Evolutionary conservation across 1,140 invertebrate genomes (phyloP).

Genomic region (Panagrolaimus sp.): DNA sequence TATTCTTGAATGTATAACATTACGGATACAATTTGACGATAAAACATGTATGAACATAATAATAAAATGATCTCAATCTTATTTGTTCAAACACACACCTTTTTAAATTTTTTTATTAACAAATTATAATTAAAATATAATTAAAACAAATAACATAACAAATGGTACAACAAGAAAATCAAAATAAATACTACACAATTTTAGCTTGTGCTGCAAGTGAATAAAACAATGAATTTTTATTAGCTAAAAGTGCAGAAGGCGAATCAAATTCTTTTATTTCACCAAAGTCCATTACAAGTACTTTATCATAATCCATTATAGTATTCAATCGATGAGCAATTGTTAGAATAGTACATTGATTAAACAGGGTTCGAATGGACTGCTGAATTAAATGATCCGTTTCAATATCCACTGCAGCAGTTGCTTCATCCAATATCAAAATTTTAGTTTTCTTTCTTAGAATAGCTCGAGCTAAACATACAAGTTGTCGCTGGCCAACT

Average conservation of each 20-base stretch:
- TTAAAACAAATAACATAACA: too few relatives aligned
- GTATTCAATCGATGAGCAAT: slow-evolving; percentile 74
- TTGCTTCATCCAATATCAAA: slow-evolving; percentile 60
- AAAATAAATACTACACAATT: not conserved
- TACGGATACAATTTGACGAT: too few relatives aligned
- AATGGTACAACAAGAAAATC: slow-evolving; percentile 10
- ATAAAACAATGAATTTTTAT: slow-evolving; percentile 6
- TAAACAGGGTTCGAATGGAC: slow-evolving; percentile 43
- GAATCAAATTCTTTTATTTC: slow-evolving; percentile 13
- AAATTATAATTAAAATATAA: too few relatives aligned
- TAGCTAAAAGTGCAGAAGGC: not conserved
- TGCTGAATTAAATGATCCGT: slow-evolving; percentile 29
- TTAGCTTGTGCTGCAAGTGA: not conserved
- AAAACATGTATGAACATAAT: too few relatives aligned
- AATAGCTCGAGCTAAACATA: slow-evolving; percentile 69
- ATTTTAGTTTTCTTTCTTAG: slow-evolving; percentile 63
- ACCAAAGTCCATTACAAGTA: slow-evolving; percentile 12
- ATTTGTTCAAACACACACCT: too few relatives aligned
- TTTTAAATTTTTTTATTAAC: too few relatives aligned
- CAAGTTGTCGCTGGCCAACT: slow-evolving; percentile 69
- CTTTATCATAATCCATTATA: slow-evolving; percentile 65
- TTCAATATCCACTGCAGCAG: slow-evolving; percentile 60
- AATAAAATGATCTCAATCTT: too few relatives aligned
- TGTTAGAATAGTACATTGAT: slow-evolving; percentile 70
- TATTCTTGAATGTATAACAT: too few relatives aligned